Conservation (phyloP, 2,888 invertebrate species). For the Netelia melanura region DNA sequence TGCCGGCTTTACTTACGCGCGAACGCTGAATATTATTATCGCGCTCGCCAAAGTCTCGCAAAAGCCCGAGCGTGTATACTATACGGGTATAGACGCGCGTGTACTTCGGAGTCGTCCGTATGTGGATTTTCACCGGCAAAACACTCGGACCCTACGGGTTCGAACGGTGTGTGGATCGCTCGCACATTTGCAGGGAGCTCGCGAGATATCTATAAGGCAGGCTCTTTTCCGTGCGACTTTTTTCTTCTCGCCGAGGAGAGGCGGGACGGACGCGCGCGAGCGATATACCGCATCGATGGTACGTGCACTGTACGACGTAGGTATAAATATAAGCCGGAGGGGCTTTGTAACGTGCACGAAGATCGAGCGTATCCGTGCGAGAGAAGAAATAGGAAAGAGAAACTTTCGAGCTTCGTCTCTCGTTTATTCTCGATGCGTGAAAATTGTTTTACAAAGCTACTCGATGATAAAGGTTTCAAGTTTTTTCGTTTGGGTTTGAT, state of each 20-base stretch:
- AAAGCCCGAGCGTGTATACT: background rate
- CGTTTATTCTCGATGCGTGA: slow-evolving; percentile 28
- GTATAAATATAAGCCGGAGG: slow-evolving; percentile 46
- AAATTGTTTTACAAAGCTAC: slow-evolving; percentile 34
- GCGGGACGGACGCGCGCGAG: slow-evolving; percentile 27
- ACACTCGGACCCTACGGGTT: slow-evolving; percentile 47
- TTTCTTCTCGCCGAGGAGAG: slow-evolving; percentile 45
- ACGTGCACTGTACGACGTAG: slow-evolving; percentile 35
- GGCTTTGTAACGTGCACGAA: slow-evolving; percentile 34
- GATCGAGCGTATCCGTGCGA: slow-evolving; percentile 13
- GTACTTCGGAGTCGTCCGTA: no score
- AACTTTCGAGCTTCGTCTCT: slow-evolving; percentile 33
- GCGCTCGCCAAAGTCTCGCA: slow-evolving; percentile 39
- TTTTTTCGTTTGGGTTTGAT: slow-evolving; percentile 14
- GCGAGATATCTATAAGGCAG: slow-evolving; percentile 56
- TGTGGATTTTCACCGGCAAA: background rate
- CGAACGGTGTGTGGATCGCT: slow-evolving; percentile 33
- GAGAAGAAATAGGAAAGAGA: slow-evolving; percentile 23
- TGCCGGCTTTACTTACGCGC: slow-evolving; percentile 71
- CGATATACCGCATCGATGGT: slow-evolving; percentile 38
- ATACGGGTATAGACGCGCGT: background rate
- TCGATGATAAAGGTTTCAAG: slow-evolving; percentile 14
- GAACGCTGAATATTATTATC: slow-evolving; percentile 72
- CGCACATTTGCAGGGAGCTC: slow-evolving; percentile 36
- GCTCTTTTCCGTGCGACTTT: slow-evolving; percentile 25